These are phyloP conservation scores for Brachypodius melanocephalos DNA, from an alignment of 2,113 vertebrate species.

Conservation along the genomic window DNA sequence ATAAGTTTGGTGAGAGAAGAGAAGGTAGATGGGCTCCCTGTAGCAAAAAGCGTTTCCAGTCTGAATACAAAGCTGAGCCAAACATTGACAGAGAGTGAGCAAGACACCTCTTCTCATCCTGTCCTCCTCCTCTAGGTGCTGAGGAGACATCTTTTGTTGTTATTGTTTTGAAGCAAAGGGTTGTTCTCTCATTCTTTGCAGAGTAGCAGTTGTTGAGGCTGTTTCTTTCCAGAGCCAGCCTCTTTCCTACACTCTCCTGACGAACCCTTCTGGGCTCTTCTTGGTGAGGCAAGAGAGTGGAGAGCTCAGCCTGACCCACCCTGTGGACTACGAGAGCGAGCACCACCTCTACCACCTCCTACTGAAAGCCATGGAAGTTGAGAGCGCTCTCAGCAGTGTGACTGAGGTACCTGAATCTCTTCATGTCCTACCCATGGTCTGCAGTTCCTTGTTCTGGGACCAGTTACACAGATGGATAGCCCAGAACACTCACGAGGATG, in stretches of 20 bases:
- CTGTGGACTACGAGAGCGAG: constrained; percentile 82
- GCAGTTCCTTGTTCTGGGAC: rapidly evolving
- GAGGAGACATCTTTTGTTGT: neutral
- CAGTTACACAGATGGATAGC: neutral
- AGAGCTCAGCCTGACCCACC: constrained; percentile 77
- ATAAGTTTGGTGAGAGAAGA: neutral
- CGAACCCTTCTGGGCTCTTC: constrained; percentile 84
- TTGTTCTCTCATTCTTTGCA: constrained; percentile 34
- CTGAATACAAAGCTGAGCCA: neutral
- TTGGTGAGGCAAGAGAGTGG: constrained; percentile 80
- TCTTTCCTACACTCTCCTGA: constrained; percentile 80
- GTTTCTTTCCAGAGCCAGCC: constrained; percentile 84
- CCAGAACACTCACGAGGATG: rapidly evolving
- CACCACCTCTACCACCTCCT: constrained; percentile 83
- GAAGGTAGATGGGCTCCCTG: neutral
- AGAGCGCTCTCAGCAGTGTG: constrained; percentile 80
- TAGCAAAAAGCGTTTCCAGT: neutral
- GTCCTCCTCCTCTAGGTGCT: neutral
- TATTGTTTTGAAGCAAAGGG: neutral
- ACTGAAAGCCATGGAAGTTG: constrained; percentile 79
- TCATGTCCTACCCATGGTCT: neutral
- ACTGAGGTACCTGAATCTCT: constrained; percentile 73
- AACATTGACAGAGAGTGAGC: neutral
- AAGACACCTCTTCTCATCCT: neutral
- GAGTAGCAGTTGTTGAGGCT: constrained; percentile 81